Evolutionary conservation across 2,113 vertebrate species (phyloP), one percentile per base, ranked within the genome.

Genomic region (Ceyx cyanopectus): DNA sequence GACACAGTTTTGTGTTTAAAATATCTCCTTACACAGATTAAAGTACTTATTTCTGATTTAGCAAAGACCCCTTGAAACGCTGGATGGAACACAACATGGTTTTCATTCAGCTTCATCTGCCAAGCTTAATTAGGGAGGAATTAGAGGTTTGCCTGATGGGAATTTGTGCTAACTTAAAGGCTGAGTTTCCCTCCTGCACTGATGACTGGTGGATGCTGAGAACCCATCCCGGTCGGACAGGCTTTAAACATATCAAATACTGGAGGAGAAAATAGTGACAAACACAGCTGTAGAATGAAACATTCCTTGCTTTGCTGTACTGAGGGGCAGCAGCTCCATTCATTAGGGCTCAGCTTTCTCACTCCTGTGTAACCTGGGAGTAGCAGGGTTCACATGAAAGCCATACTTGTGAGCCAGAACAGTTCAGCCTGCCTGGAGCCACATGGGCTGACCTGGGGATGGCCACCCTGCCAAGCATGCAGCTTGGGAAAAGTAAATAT

Each of bases 11-110:
- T 87, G 62, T 54, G 32, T 74, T 92, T 73, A 89, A 90, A 94
- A 82, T 72, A 85, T 62, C 84, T 66, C 84, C 56, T 94, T 66
- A 66, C 92, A 57, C 84, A 87, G 81, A 94, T 96, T 94, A 94
- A 90, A 96, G 81, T 43, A 22, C 60, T 85, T 91, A 46, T 58
- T 89, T 87, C 84, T 85, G 89, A 51, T 95, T 94, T 91, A 94
- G 75, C 62, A 79, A 85, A 73, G 78, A 82, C 83, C 58, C 29
- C 78, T 91, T 85, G 84, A 88, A 95, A 85, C 0, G 5, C 62
- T 92, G 84, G 62, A 79, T 73, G 86, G 81, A 89, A 32, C 51
- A 66, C 69, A 73, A 68, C 74, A 3, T 17, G 62, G 74, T 81
- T 93, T 96, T 90, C 41, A 46, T 87, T 85, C 81, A 43, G 86